A percentile compares a stretch with the other conserved stretches of the same genome.
Evolutionary conservation across 2,797 vertebrate genomes (phyloP).

Genomic region (Myotis daubentonii): DNA sequence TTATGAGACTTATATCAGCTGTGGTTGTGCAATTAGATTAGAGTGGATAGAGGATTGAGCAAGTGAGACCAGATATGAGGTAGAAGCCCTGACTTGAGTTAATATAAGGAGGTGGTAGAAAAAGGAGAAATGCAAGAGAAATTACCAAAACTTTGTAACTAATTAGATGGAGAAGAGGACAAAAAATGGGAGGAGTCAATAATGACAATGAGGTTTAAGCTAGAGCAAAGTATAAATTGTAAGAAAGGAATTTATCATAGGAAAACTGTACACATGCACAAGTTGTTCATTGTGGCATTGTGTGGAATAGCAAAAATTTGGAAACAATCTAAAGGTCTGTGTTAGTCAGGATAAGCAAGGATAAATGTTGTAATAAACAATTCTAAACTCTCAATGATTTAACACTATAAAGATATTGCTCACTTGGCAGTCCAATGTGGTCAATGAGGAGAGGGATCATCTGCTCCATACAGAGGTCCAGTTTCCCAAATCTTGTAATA

Average conservation of each 20-base stretch:
- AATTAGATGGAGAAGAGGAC: background rate
- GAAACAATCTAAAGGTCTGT: background rate
- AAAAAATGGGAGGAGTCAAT: background rate
- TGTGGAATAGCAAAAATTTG: background rate
- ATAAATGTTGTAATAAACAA: constrained; percentile 2
- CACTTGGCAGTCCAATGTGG: background rate
- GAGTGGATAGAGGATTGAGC: background rate
- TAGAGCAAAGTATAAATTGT: background rate
- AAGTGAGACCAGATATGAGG: background rate
- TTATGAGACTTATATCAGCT: background rate
- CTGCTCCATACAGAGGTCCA: background rate
- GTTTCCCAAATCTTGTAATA: background rate
- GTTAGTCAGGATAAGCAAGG: background rate
- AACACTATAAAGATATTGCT: background rate
- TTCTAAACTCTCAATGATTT: background rate
- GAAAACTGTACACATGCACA: background rate
- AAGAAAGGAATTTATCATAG: background rate
- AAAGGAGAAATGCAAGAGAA: constrained; percentile 1
- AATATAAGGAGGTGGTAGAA: background rate
- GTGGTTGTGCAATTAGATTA: background rate
- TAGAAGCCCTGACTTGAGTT: background rate
- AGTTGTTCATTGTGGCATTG: background rate
- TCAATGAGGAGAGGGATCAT: constrained; percentile 7
- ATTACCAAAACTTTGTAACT: background rate
- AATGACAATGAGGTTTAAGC: background rate